Evolutionary conservation across 1,140 invertebrate genomes (phyloP).

Genomic region (Reticulitermes speratus): DNA sequence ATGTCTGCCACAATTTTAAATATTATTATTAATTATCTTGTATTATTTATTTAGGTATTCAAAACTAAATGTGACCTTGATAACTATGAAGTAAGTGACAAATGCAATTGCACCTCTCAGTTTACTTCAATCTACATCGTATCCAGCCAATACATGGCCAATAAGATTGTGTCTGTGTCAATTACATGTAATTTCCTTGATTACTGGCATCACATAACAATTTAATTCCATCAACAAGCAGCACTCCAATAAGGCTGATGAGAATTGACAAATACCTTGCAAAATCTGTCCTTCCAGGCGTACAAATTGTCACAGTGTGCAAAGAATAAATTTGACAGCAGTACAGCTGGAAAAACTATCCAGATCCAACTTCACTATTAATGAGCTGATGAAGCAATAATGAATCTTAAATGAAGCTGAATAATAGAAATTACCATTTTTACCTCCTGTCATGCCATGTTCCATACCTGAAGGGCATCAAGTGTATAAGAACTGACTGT

Average conservation of each 20-base stretch:
- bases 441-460: background rate
- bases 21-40: constrained; percentile 12
- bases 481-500: background rate
- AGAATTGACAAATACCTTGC: background rate
- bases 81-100: background rate
- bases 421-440: background rate
- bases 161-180: background rate
- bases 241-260: background rate
- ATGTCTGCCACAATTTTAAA: constrained; percentile 8
- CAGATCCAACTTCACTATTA: background rate
- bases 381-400: background rate
- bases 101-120: background rate
- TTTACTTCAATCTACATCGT: background rate
- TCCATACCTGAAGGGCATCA: background rate
- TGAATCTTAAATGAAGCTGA: background rate
- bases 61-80: constrained; percentile 16
- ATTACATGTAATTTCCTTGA: background rate
- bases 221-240: too few relatives aligned
- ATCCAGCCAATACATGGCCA: background rate
- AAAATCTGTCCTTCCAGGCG: background rate
- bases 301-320: background rate
- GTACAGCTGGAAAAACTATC: background rate
- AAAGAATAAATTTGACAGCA: background rate
- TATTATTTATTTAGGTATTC: background rate
- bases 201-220: background rate